phyloP scores from a whole-genome alignment of 2,113 vertebrate species.

The Picathartes gymnocephalus region DNA sequence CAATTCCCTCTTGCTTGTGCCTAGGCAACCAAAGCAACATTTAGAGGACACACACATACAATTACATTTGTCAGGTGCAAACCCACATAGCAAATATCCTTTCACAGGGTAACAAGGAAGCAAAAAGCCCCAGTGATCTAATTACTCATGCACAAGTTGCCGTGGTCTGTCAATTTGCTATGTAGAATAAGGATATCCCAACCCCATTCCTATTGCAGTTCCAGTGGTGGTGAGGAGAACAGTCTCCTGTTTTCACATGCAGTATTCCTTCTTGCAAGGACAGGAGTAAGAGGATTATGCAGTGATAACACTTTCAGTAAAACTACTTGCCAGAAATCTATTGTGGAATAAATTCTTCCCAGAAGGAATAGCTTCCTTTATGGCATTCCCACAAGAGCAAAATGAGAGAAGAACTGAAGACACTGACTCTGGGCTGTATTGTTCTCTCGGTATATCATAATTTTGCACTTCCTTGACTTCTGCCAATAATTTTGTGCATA shows the following conservation, averaged over 20 bases:
- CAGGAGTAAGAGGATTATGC: not conserved
- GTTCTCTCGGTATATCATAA: not conserved
- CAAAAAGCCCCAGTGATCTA: not conserved
- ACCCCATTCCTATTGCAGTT: not conserved
- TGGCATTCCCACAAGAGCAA: not conserved
- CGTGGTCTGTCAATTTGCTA: not conserved
- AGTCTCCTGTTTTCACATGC: not conserved
- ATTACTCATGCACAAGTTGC: not conserved
- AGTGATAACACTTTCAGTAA: not conserved
- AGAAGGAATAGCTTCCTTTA: not conserved
- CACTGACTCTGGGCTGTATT: not conserved
- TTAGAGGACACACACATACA: not conserved
- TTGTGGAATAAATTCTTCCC: not conserved
- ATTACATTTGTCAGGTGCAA: not conserved
- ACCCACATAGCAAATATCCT: not conserved
- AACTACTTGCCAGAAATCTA: not conserved
- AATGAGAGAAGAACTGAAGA: not conserved
- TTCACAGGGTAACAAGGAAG: not conserved
- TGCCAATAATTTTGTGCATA: not conserved
- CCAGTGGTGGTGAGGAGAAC: not conserved
- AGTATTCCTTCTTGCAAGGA: not conserved
- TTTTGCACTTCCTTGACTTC: not conserved
- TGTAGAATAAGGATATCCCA: not conserved
- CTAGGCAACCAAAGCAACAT: not conserved
- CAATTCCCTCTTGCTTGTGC: not conserved